A percentile compares a stretch with the other conserved stretches of the same genome.
These are phyloP conservation scores for Tachysurus fulvidraco DNA, from an alignment of 2,113 vertebrate species.

Conservation along the genomic window DNA sequence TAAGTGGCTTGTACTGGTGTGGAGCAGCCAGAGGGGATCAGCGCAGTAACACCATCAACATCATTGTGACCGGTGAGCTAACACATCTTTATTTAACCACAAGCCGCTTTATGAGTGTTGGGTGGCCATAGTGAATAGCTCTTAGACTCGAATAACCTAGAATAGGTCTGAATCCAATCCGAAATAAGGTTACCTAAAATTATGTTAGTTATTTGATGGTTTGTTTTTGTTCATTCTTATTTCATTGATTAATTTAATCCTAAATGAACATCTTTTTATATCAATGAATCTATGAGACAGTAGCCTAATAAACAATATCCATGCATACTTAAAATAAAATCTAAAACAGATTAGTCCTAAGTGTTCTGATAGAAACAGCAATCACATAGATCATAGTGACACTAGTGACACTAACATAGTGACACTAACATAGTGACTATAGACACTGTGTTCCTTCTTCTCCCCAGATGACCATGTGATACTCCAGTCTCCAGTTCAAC, in stretches of 20 bases:
- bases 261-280: neutral
- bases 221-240: neutral
- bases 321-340: neutral
- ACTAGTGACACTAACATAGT: neutral
- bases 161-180: neutral
- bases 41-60: conserved; percentile 59
- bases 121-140: neutral
- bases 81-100: neutral
- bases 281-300: neutral
- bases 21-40: conserved; percentile 29
- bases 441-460: neutral
- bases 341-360: neutral
- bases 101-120: neutral
- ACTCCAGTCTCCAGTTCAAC: conserved; percentile 54
- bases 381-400: neutral
- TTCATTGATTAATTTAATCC: neutral
- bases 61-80: conserved; percentile 68
- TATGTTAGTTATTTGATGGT: neutral
- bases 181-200: neutral
- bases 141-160: neutral
- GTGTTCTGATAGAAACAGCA: conserved; percentile 14
- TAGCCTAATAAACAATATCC: neutral
- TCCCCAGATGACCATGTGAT: conserved; percentile 59
- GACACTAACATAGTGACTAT: neutral
- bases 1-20: conserved; percentile 70